These are phyloP conservation scores for Nibea albiflora DNA, from an alignment of 2,113 vertebrate species.

Conservation along the genomic window DNA sequence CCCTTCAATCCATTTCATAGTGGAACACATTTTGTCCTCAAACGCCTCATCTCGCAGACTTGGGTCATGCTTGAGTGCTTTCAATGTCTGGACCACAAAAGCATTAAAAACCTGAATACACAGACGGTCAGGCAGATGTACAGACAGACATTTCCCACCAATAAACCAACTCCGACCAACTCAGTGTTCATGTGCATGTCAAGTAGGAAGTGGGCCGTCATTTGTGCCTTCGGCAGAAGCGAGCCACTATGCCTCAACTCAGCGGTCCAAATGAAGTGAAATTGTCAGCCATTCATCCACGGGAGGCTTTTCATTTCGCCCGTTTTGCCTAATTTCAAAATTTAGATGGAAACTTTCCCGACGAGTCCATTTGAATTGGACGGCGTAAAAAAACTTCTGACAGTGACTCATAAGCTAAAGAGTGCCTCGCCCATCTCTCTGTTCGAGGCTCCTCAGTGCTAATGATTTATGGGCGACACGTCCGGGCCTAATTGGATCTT, in stretches of 20 bases:
- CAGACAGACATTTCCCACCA: neutral
- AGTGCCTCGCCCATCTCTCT: constrained; percentile 18
- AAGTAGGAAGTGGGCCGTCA: neutral
- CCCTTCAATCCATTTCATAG: constrained; percentile 5
- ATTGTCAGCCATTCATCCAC: constrained; percentile 5
- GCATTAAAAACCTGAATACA: neutral
- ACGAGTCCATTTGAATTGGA: constrained; percentile 23
- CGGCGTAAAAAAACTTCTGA: neutral
- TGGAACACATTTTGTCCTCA: neutral
- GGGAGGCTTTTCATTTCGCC: constrained; percentile 33
- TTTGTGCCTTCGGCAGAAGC: neutral
- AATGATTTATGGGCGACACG: constrained; percentile 66
- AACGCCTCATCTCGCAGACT: neutral
- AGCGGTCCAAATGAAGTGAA: constrained; percentile 13
- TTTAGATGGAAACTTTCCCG: constrained; percentile 29
- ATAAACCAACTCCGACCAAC: constrained; percentile 6
- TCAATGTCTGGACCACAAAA: neutral
- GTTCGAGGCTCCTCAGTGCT: constrained; percentile 38
- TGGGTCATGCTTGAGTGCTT: neutral
- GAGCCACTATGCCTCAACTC: neutral
- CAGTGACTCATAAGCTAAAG: constrained; percentile 39
- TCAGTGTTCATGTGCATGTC: neutral
- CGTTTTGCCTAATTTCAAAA: constrained; percentile 1
- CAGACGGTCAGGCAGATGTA: neutral
- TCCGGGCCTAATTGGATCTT: constrained; percentile 71